These are phyloP conservation scores for Pandemis corylana DNA, from an alignment of 2,888 invertebrate genomes.

Conservation along the genomic window DNA sequence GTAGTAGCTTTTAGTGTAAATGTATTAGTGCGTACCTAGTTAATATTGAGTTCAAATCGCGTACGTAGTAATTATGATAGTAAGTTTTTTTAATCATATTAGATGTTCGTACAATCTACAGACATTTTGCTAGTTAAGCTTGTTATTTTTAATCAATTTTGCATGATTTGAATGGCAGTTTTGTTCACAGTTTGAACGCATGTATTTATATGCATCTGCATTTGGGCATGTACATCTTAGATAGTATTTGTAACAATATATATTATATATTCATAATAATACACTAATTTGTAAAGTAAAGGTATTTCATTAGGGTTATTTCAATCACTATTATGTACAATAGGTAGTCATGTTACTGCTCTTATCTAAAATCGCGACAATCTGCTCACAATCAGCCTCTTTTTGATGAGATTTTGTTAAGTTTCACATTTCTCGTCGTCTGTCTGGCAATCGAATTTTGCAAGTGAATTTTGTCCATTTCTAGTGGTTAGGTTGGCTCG, in stretches of 20 bases:
- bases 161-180: conserved; percentile 26
- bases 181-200: conserved; percentile 13
- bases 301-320: not conserved
- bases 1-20: conserved; percentile 4
- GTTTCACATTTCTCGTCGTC: no score
- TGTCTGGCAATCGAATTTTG: no score
- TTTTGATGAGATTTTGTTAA: no score
- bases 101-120: conserved; percentile 3
- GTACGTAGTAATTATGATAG: not conserved
- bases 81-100: not conserved
- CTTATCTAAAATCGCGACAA: not conserved
- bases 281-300: not conserved
- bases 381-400: no score
- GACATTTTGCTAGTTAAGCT: not conserved
- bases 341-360: not conserved
- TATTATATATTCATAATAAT: not conserved
- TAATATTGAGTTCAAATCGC: not conserved
- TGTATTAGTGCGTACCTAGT: not conserved
- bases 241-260: conserved; percentile 3
- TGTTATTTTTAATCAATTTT: not conserved
- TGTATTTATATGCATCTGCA: conserved; percentile 24
- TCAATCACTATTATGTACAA: not conserved
- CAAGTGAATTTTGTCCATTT: no score
- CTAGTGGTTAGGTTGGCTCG: no score
- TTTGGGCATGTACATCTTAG: conserved; percentile 26